Evolutionary conservation across 2,888 invertebrate species (phyloP).

Genomic region (Microplitis manilae): DNA sequence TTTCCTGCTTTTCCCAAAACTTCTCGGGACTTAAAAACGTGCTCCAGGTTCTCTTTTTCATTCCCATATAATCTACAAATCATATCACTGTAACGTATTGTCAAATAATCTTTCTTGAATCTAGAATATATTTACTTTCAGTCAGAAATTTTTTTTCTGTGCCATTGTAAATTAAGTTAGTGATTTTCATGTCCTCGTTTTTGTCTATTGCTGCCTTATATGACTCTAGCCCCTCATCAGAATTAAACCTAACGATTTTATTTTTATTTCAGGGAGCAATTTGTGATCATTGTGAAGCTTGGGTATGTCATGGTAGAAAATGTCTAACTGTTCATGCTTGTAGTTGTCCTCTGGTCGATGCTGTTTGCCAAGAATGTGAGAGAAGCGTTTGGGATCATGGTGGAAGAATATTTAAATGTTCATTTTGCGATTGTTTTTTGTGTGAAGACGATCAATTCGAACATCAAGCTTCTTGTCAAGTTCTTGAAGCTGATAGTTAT

Average conservation of each 20-base stretch:
- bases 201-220: too few relatives aligned
- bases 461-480: conserved; percentile 97
- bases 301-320: conserved; percentile 95
- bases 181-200: too few relatives aligned
- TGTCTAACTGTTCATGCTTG: conserved; percentile 94
- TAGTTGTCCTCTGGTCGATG: conserved; percentile 90
- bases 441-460: conserved; percentile 98
- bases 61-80: too few relatives aligned
- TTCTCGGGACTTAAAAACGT: too few relatives aligned
- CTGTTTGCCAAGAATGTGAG: conserved; percentile 92
- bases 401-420: conserved; percentile 91
- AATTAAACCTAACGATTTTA: neutral
- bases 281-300: conserved; percentile 97
- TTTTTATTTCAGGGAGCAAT: conserved; percentile 84
- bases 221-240: too few relatives aligned
- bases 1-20: too few relatives aligned
- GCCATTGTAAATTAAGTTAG: too few relatives aligned
- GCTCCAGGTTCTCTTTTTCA: too few relatives aligned
- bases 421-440: conserved; percentile 89
- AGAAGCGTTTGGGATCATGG: conserved; percentile 97
- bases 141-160: too few relatives aligned
- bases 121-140: too few relatives aligned
- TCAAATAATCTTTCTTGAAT: too few relatives aligned
- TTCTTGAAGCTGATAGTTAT: conserved; percentile 93
- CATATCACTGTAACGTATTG: too few relatives aligned